Evolutionary conservation across 92 coral and sea anemone species (phyloP), one percentile per base, ranked within the genome.

Genomic region (Umimayanthus kanabou): DNA sequence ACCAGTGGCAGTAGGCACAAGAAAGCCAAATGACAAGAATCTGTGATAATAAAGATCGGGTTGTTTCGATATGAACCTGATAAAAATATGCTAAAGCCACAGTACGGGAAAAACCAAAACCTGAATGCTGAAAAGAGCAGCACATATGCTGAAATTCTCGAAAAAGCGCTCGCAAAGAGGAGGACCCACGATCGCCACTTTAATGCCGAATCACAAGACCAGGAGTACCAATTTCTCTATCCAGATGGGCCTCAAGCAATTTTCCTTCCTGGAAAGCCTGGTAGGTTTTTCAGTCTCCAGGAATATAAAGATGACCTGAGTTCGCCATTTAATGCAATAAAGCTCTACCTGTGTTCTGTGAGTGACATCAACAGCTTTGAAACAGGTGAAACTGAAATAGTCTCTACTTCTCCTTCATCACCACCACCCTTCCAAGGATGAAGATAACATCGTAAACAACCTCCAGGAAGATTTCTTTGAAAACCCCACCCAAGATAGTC

Each of bases 331-430:
- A 33, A 33, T 33, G 37, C 37, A 33, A 33, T 80, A 80, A 88
- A 82, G 74, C 90, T 88, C 16, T 79, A 79, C 80, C 90, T 88
- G 14, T 88, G 86, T 88, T 49, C 90, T 76, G 86, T 43, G 71
- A 45, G 76, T 45, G 90, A 80, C 37, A 23, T 80, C 69, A 61
- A 55, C 84, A 61, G 73, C 84, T 80, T 55, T 80, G 84, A 80
- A 57, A 61, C 23, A 10, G 84, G 84, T 29, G 73, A 80, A 80
- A 80, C 55, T 45, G 45, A 66, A 66, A 66, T 49, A 49, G 9
- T 58, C 37, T 33, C 37, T 33, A 33, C 37, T 33, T 33, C 37
- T 33, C 37, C 37, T 33, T 33, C 37, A 33, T 78, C 81, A 78
- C 81, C 81, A 57, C 45, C 65, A 25, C 57, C 57, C 57, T 49